These are phyloP conservation scores for Lasioglossum baleicum DNA, from an alignment of 1,140 invertebrate species.

Conservation along the genomic window DNA sequence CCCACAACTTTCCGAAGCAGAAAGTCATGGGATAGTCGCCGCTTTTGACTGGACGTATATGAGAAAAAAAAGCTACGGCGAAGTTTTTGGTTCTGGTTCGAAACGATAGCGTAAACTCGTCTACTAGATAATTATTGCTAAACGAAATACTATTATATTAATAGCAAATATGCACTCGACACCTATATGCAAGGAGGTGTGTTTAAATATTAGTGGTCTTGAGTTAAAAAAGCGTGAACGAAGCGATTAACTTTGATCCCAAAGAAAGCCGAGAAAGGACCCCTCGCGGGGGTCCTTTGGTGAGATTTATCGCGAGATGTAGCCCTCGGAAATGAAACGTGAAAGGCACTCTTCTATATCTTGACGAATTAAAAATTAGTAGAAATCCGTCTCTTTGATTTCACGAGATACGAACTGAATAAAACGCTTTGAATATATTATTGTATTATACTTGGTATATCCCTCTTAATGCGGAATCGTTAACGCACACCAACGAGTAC, in stretches of 20 bases:
- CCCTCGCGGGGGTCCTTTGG: background rate
- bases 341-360: background rate
- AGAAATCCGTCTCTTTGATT: background rate
- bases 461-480: background rate
- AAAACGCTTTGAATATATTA: conserved; percentile 60
- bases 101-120: background rate
- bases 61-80: background rate
- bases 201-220: background rate
- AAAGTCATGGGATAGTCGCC: conserved; percentile 63
- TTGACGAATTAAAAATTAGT: background rate
- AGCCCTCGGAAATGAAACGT: conserved; percentile 15
- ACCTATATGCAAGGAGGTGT: background rate
- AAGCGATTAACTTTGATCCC: conserved; percentile 10
- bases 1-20: conserved; percentile 34
- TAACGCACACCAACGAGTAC: background rate
- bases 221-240: conserved; percentile 20
- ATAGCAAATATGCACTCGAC: background rate
- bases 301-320: conserved; percentile 2
- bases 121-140: conserved; percentile 29
- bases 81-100: background rate
- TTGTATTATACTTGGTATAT: background rate
- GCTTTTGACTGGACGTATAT: background rate
- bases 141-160: background rate
- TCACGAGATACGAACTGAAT: conserved; percentile 66
- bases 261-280: background rate